These are phyloP conservation scores for Choloepus didactylus DNA, from an alignment of 2,797 vertebrate species.

Conservation along the genomic window DNA sequence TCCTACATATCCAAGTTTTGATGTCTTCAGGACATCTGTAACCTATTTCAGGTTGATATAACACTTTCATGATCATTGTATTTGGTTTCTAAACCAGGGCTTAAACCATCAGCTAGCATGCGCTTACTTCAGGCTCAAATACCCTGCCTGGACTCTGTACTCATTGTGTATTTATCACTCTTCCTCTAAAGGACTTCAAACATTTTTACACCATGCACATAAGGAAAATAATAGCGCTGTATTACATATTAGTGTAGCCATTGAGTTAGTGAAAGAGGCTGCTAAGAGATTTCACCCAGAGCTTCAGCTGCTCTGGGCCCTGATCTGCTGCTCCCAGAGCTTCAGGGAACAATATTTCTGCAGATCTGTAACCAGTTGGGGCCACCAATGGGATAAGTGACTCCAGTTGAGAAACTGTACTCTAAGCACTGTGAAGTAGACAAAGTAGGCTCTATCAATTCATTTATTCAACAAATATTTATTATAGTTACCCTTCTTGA, in stretches of 20 bases:
- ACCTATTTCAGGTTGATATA: background rate
- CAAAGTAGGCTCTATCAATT: background rate
- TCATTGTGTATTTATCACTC: background rate
- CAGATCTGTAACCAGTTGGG: background rate
- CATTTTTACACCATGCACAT: background rate
- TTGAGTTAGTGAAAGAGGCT: background rate
- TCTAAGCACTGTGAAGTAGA: background rate
- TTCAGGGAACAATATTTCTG: background rate
- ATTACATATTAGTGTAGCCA: background rate
- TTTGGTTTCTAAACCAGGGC: background rate
- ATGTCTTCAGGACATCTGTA: background rate
- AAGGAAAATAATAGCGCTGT: background rate
- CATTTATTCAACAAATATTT: background rate
- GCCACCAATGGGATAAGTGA: background rate
- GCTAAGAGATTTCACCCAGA: accelerated
- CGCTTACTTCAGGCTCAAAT: background rate
- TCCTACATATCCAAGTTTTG: background rate
- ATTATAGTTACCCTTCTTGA: background rate
- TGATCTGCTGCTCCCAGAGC: background rate
- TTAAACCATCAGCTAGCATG: background rate
- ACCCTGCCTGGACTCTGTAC: background rate
- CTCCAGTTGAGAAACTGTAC: background rate
- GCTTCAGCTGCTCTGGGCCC: background rate
- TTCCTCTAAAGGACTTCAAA: background rate
- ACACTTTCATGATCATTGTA: background rate